Percentiles rank a stretch among this genome's conserved stretches.
Conservation (phyloP, 2,888 invertebrate species). For the Agrilus mali region DNA sequence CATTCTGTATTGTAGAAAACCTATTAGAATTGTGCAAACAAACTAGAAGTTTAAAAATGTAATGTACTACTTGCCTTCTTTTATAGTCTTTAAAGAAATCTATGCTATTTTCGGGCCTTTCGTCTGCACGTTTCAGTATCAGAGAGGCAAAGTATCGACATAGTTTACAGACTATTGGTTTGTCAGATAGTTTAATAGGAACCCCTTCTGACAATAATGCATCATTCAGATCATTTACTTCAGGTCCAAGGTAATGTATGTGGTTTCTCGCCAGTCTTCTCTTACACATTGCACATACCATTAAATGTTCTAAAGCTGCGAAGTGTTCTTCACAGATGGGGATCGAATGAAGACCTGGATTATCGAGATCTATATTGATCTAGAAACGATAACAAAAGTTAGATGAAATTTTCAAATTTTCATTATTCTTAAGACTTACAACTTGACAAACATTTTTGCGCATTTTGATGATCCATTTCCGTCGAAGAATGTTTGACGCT, state of each 20-base stretch:
- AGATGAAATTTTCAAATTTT: not conserved
- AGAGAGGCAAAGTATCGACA: conserved; percentile 69
- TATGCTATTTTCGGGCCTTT: conserved; percentile 33
- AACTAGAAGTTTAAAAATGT: not conserved
- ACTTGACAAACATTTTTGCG: conserved; percentile 53
- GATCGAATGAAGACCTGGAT: conserved; percentile 53
- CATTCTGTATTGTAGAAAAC: not conserved
- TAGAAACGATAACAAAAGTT: conserved; percentile 19
- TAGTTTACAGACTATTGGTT: conserved; percentile 68
- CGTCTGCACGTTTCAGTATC: conserved; percentile 49
- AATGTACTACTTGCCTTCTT: conserved; percentile 39
- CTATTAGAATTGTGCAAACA: not conserved
- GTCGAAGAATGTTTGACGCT: conserved; percentile 51
- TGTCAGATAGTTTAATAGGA: conserved; percentile 53
- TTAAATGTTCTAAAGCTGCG: conserved; percentile 55
- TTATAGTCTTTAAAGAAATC: conserved; percentile 48
- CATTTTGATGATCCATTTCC: conserved; percentile 63
- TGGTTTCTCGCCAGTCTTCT: conserved; percentile 64
- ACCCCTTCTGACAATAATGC: conserved; percentile 47
- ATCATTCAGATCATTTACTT: conserved; percentile 39
- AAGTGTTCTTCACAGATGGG: conserved; percentile 61
- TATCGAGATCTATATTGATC: conserved; percentile 46
- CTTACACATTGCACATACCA: conserved; percentile 67
- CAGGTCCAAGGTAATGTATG: conserved; percentile 55
- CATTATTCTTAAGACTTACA: conserved; percentile 27